Evolutionary conservation across 2,113 vertebrate genomes (phyloP).

Genomic region (Gnathonemus echidnorhynchus): DNA sequence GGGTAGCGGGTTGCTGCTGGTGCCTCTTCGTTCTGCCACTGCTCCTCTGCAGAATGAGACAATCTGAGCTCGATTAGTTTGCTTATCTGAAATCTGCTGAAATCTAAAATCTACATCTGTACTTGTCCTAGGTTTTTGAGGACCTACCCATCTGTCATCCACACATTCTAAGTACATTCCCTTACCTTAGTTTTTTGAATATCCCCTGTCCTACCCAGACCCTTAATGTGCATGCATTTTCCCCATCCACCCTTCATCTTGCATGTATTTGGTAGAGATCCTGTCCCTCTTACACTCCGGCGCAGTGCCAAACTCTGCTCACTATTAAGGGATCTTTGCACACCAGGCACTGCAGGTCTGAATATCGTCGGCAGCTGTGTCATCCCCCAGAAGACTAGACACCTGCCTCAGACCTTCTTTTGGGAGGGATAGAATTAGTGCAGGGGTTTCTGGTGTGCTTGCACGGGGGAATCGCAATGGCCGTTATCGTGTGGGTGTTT

Average conservation of each 20-base stretch:
- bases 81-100: not conserved
- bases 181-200: not conserved
- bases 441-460: not conserved
- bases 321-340: not conserved
- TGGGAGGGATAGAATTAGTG: not conserved
- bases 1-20: not conserved
- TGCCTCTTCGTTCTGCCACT: not conserved
- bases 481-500: not conserved
- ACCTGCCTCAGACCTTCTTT: not conserved
- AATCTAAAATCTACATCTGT: not conserved
- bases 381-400: not conserved
- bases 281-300: not conserved
- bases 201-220: no score
- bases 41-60: not conserved
- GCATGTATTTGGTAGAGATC: not conserved
- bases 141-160: not conserved
- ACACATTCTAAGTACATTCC: not conserved
- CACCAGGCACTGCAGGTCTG: slow-evolving; percentile 5
- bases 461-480: not conserved
- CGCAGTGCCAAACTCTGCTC: not conserved
- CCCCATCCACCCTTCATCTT: not conserved
- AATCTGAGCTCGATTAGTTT: not conserved
- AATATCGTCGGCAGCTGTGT: not conserved
- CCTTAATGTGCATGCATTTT: not conserved
- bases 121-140: not conserved